Evolutionary conservation across 2,888 invertebrate species (phyloP).

Genomic region (Tinea trinotella): DNA sequence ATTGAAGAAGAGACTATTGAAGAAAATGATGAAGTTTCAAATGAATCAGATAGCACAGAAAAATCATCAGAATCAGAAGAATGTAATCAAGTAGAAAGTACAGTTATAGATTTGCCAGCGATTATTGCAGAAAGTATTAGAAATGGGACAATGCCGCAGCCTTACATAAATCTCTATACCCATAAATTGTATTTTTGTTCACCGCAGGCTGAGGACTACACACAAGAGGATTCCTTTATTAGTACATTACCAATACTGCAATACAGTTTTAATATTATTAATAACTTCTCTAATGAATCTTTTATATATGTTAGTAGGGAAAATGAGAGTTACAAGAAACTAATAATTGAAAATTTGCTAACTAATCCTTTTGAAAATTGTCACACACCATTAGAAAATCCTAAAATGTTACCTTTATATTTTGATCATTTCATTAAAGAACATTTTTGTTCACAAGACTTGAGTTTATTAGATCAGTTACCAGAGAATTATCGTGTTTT

Average conservation of each 20-base stretch:
- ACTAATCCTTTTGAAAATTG: conserved; percentile 33
- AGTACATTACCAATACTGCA: conserved; percentile 75
- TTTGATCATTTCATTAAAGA: conserved; percentile 62
- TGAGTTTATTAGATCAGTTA: conserved; percentile 46
- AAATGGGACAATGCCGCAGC: conserved; percentile 73
- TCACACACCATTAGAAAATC: conserved; percentile 37
- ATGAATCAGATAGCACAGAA: conserved; percentile 25
- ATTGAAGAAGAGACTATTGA: background rate
- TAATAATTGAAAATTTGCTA: conserved; percentile 37
- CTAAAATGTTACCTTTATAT: conserved; percentile 33
- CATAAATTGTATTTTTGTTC: conserved; percentile 75
- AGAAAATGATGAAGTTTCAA: conserved; percentile 27
- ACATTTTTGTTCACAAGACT: conserved; percentile 45
- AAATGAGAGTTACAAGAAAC: conserved; percentile 40
- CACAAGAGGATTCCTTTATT: conserved; percentile 70
- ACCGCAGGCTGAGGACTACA: conserved; percentile 81
- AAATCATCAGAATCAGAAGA: conserved; percentile 19
- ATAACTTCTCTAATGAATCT: conserved; percentile 45
- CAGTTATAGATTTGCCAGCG: conserved; percentile 41
- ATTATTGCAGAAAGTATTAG: conserved; percentile 79
- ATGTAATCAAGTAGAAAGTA: background rate
- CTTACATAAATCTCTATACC: conserved; percentile 79
- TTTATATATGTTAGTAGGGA: conserved; percentile 52
- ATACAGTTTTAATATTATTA: conserved; percentile 68
- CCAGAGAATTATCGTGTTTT: conserved; percentile 74